Percentiles rank a stretch among this genome's conserved stretches.
Evolutionary conservation across 2,888 invertebrate genomes (phyloP).

Genomic region (Pheosia tremula): DNA sequence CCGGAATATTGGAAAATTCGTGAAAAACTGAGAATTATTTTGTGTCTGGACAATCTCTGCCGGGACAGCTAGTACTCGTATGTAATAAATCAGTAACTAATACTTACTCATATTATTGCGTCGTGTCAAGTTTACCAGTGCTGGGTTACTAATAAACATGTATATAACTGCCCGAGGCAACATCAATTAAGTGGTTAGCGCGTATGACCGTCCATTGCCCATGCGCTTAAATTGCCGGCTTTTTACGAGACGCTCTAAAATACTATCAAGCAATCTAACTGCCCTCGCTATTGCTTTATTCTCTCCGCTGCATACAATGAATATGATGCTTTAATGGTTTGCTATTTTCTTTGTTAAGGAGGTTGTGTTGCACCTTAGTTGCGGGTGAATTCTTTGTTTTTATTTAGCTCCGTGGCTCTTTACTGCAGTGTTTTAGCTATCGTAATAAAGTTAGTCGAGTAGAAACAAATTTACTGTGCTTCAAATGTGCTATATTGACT

Average conservation of each 20-base stretch:
- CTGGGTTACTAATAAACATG: neutral
- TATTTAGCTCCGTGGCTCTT: neutral
- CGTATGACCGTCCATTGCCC: neutral
- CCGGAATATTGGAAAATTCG: too few relatives aligned
- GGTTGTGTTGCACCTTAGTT: neutral
- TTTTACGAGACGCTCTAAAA: constrained; percentile 35
- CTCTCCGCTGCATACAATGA: constrained; percentile 34
- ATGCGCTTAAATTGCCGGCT: constrained; percentile 22
- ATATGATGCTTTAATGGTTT: constrained; percentile 14
- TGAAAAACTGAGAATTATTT: too few relatives aligned
- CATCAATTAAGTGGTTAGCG: constrained; percentile 34
- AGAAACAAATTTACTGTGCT: neutral
- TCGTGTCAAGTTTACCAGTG: neutral
- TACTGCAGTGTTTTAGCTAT: too few relatives aligned
- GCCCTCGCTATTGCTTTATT: constrained; percentile 32
- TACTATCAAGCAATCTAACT: constrained; percentile 41
- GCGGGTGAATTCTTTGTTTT: neutral
- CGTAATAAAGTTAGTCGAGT: neutral
- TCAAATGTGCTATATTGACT: too few relatives aligned
- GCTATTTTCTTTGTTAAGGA: constrained; percentile 19
- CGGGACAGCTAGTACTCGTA: too few relatives aligned
- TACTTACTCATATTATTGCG: neutral
- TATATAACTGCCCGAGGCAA: neutral
- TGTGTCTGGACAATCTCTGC: too few relatives aligned
- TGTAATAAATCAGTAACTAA: neutral